These are phyloP conservation scores for Hippocampus abdominalis DNA, from an alignment of 2,113 vertebrate species.

Conservation along the genomic window DNA sequence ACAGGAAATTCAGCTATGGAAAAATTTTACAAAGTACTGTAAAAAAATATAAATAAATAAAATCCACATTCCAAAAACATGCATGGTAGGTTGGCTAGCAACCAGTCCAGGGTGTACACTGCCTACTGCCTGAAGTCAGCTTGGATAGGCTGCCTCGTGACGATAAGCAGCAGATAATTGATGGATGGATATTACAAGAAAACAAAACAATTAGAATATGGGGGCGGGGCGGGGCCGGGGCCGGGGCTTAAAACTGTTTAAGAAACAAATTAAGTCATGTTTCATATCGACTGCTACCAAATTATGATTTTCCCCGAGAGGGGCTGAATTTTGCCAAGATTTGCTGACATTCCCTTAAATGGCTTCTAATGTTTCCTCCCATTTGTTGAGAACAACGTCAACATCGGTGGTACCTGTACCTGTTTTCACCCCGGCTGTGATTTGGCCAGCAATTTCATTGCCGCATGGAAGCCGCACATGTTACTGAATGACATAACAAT, in stretches of 20 bases:
- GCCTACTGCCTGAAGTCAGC: no score
- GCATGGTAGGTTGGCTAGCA: no score
- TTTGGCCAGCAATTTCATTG: conserved; percentile 22
- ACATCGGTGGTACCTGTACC: conserved; percentile 12
- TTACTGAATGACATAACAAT: conserved; percentile 26
- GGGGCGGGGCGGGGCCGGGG: no score
- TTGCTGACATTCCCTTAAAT: conserved; percentile 21
- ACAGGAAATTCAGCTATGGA: not conserved
- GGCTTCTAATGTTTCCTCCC: conserved; percentile 14
- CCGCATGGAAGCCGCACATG: conserved; percentile 14
- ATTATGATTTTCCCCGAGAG: conserved; percentile 18
- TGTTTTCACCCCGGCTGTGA: conserved; percentile 12
- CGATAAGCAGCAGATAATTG: no score
- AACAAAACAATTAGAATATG: no score
- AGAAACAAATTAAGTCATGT: no score
- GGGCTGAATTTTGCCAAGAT: conserved; percentile 4
- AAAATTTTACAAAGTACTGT: not conserved
- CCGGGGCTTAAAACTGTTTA: no score
- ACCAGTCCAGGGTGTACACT: no score
- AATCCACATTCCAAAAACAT: no score
- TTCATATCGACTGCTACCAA: not conserved
- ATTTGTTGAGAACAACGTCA: not conserved
- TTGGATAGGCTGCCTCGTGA: no score
- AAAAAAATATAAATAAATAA: no score
- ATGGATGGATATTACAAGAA: no score